Conservation (phyloP, 2,113 vertebrate genomes). For the Axis porcinus region DNA sequence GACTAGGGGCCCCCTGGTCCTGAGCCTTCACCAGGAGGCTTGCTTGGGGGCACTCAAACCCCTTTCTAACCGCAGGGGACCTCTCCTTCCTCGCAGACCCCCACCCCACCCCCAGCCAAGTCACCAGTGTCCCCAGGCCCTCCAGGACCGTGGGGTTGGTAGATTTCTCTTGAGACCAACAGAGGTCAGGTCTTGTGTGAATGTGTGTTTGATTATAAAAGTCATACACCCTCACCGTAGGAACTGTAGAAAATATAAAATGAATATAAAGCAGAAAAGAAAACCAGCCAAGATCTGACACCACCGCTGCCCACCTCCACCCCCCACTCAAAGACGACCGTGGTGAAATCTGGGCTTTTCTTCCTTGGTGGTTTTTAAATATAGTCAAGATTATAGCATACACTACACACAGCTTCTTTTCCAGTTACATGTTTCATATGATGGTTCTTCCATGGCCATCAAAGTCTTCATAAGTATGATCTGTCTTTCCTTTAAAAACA, state of each 20-base stretch:
- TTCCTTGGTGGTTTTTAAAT: background rate
- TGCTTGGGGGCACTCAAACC: background rate
- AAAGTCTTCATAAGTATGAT: background rate
- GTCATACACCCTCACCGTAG: background rate
- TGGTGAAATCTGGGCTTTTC: background rate
- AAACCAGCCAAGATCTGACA: background rate
- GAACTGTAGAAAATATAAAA: background rate
- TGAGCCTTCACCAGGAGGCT: background rate
- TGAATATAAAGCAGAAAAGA: background rate
- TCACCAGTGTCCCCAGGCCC: background rate
- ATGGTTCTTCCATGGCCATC: background rate
- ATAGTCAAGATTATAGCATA: fast-evolving
- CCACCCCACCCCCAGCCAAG: background rate
- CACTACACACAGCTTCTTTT: background rate
- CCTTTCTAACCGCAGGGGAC: background rate
- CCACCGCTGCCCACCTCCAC: fast-evolving
- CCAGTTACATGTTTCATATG: fast-evolving
- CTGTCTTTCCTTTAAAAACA: background rate
- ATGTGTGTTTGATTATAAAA: background rate
- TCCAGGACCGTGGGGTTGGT: fast-evolving
- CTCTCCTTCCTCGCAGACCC: background rate
- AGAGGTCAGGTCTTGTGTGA: background rate
- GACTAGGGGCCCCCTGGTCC: background rate
- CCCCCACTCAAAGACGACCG: background rate
- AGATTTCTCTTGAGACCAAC: background rate